Evolutionary conservation across 1,140 invertebrate genomes (phyloP), one percentile per base, ranked within the genome.

Genomic region (Sycobia sp.): DNA sequence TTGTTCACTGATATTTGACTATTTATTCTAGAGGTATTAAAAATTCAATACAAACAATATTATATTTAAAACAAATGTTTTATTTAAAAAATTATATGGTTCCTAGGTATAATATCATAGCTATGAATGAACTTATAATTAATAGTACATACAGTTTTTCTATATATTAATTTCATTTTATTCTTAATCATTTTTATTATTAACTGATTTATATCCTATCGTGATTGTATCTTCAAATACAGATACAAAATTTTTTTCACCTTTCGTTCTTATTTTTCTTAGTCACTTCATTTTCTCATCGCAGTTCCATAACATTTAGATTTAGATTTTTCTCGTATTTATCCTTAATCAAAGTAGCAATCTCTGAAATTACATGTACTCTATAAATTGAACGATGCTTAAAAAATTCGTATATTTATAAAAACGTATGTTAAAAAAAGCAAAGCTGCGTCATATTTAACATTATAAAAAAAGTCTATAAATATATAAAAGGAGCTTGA

Each of bases 31-130:
- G 27, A 20, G 16, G 16, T 9, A 22, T n/a, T 0, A 11, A 50
- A 22, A 36, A 50, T 11, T 47, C 16, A 22, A 49, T 0, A 22
- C 34, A n/a, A 39, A 10, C 18, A 18, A 22, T 51, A 13, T 13
- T 55, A 39, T 67, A 75, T 78, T 78, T 70, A 77, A 81, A 80
- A 79, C 78, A 80, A 81, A 79, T 76, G 68, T 78, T 80, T 80
- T 80, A 81, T 79, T 81, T 78, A 64, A 75, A 79, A 81, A 81
- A 79, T 81, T 78, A 78, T 76, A 79, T 74, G 70, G 67, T 78
- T 72, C 68, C 71, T 78, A 78, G 74, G 68, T 76, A 75, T 78
- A 78, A 75, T 73, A 69, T 73, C 67, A 71, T 74, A 74, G 73
- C 72, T 59, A 77, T 69, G 70, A 73, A 72, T 76, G 64, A 75